Evolutionary conservation across 2,113 vertebrate genomes (phyloP), one percentile per base, ranked within the genome.

Genomic region (Antennarius striatus): DNA sequence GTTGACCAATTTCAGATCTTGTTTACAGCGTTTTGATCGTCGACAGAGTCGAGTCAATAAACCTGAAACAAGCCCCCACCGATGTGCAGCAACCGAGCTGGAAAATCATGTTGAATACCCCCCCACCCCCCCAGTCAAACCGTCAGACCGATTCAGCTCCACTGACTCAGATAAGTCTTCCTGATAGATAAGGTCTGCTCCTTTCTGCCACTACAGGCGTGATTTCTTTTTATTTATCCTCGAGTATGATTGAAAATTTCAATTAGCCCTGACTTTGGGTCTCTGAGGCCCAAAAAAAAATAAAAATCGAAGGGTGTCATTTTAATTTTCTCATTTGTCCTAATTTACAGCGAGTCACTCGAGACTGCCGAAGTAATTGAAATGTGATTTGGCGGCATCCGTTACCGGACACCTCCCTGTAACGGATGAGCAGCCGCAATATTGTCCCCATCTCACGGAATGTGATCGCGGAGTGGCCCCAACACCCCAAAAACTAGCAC

Each of bases 311-410:
- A 76, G 52, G 66, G 48, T 75, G 72, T 80, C 58, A 64, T 77
- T 86, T 84, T 56, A 75, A 83, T 81, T 75, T 80, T 64, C 61
- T 72, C 71, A 80, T 88, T 87, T 84, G 76, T 84, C 78, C 83
- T 88, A 77, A 86, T 83, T 80, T 82, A 68, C 68, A 40, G 16
- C 40, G 40, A 79, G 61, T 72, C 77, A 74, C 84, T 65, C 69
- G 84, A 80, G 82, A 79, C 75, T 16, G 61, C 45, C 5, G 32
- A 16, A 60, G 59, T 75, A 81, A 86, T 82, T 81, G 86, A 86
- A 86, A 82, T 66, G 70, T 79, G 73, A 79, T 87, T 71, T 51
- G 61, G 55, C 64, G 45, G 8, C 39, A 40, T 40, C 39, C 39
- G 42, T 43, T 43, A 43, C 42, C 61, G 43, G 64, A 72, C 75